Percentiles rank a stretch among this genome's conserved stretches.
Conservation (phyloP, 1,140 invertebrate species). For the Drosophila paulistorum region DNA sequence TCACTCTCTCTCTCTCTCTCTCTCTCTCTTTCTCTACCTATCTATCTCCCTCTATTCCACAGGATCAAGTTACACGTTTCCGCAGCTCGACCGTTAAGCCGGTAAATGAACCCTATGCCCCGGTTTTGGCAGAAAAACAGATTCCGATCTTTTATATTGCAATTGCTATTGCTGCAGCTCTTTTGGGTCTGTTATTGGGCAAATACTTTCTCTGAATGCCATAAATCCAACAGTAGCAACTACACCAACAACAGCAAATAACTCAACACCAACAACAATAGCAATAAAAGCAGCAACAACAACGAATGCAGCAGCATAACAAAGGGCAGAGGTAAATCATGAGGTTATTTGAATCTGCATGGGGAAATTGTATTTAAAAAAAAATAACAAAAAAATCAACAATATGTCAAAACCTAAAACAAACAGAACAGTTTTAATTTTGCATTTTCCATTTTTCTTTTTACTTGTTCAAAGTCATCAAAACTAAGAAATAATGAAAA, state of each 20-base stretch:
- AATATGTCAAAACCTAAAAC: slow-evolving; percentile 5
- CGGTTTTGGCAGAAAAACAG: slow-evolving; percentile 82
- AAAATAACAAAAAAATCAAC: background rate
- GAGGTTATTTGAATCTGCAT: slow-evolving; percentile 19
- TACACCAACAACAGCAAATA: slow-evolving; percentile 27
- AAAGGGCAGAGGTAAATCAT: slow-evolving; percentile 33
- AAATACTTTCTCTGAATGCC: slow-evolving; percentile 86
- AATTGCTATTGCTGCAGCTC: slow-evolving; percentile 84
- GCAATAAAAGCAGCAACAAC: slow-evolving; percentile 34
- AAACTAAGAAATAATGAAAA: background rate
- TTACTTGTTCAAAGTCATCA: slow-evolving; percentile 9
- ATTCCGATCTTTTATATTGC: slow-evolving; percentile 84
- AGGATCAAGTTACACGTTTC: slow-evolving; percentile 85
- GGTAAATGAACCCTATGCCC: slow-evolving; percentile 74
- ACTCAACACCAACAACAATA: slow-evolving; percentile 36
- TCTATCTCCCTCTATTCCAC: slow-evolving; percentile 19
- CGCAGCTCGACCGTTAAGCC: slow-evolving; percentile 73
- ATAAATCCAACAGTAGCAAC: slow-evolving; percentile 48
- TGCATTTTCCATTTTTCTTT: background rate
- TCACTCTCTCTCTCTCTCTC: no score
- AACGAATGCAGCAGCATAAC: slow-evolving; percentile 29
- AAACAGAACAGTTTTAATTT: slow-evolving; percentile 4
- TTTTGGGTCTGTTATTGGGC: slow-evolving; percentile 85
- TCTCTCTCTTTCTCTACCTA: no score
- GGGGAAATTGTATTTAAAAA: slow-evolving; percentile 1